A percentile compares a stretch with the other conserved stretches of the same genome.
phyloP scores from a whole-genome alignment of 2,113 vertebrate genomes.

The Coptodon rendalli region DNA sequence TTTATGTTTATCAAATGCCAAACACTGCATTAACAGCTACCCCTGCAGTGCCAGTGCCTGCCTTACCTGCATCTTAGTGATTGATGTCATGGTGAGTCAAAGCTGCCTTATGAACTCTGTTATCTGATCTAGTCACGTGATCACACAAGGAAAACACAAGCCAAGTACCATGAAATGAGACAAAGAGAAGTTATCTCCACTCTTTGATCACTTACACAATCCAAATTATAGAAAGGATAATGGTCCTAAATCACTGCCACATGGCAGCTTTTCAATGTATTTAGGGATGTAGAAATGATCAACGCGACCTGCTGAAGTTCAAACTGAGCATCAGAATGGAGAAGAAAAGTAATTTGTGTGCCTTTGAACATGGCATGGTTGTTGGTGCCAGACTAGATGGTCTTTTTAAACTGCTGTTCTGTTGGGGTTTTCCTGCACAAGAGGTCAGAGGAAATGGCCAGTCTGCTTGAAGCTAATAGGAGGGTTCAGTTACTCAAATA shows the following conservation, averaged over 20 bases:
- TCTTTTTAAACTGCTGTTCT: neutral
- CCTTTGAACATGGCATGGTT: neutral
- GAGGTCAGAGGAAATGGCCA: neutral
- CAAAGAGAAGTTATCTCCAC: neutral
- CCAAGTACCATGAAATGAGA: neutral
- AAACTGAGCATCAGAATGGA: neutral
- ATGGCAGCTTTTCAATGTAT: neutral
- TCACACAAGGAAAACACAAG: neutral
- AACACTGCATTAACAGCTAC: neutral
- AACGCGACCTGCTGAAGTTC: neutral
- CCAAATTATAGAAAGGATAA: neutral
- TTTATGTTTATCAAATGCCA: neutral
- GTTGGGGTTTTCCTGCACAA: neutral
- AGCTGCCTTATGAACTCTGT: neutral
- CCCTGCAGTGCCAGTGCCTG: neutral
- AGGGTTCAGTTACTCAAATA: neutral
- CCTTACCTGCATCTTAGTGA: neutral
- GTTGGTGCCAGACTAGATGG: neutral
- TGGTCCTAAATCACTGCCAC: neutral
- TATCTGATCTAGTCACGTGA: neutral
- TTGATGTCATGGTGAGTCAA: neutral
- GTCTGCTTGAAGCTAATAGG: neutral
- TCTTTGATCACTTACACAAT: neutral
- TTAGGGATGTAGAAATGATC: neutral
- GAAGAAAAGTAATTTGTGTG: neutral